These are phyloP conservation scores for Aethes cnicana DNA, from an alignment of 2,888 invertebrate species.

Conservation along the genomic window DNA sequence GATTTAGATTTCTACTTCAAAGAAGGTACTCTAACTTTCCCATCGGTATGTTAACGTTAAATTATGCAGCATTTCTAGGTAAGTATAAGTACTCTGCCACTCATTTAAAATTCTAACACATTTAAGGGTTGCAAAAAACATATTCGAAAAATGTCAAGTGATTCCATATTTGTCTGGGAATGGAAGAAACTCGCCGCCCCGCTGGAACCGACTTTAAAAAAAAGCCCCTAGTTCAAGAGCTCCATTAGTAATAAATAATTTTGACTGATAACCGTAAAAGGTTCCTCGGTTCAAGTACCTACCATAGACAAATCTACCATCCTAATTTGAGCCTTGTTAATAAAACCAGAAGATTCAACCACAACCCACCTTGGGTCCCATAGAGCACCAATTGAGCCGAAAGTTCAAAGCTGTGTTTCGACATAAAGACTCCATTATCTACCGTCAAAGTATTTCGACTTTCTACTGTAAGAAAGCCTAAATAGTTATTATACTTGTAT, in stretches of 20 bases:
- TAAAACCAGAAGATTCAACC: background rate
- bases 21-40: no score
- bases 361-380: background rate
- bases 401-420: constrained; percentile 52
- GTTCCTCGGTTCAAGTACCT: constrained; percentile 58
- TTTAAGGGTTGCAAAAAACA: constrained; percentile 11
- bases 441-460: constrained; percentile 27
- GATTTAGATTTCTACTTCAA: no score
- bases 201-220: constrained; percentile 3
- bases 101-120: constrained; percentile 4
- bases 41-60: no score
- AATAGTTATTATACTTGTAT: no score
- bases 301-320: no score
- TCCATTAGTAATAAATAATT: constrained; percentile 73
- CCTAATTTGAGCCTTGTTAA: constrained; percentile 13
- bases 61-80: no score
- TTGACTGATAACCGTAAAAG: constrained; percentile 74
- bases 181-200: constrained; percentile 37
- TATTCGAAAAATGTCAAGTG: constrained; percentile 47
- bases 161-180: constrained; percentile 55
- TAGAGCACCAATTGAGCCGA: constrained; percentile 42
- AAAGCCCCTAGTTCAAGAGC: constrained; percentile 37
- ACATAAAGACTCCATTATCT: constrained; percentile 31
- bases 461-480: constrained; percentile 22
- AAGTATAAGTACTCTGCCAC: no score